Conservation (phyloP, 2,797 vertebrate species). For the Intellagama lesueurii region DNA sequence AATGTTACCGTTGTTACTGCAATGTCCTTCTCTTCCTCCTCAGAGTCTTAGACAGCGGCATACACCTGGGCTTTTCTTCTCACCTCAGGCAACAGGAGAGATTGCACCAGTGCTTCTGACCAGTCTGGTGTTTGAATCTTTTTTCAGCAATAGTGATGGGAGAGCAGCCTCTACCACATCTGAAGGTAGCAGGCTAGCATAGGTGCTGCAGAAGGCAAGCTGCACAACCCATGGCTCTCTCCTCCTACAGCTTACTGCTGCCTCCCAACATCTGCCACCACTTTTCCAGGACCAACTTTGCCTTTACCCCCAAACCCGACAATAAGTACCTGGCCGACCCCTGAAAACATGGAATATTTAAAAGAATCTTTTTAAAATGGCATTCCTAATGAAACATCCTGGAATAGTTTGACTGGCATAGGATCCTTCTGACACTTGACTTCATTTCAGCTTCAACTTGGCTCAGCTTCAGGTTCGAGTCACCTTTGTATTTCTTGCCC, state of each 20-base stretch:
- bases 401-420: constrained; percentile 40
- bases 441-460: constrained; percentile 35
- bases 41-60: too few relatives aligned
- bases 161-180: neutral
- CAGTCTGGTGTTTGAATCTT: neutral
- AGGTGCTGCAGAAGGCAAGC: too few relatives aligned
- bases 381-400: constrained; percentile 22
- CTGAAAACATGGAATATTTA: constrained; percentile 37
- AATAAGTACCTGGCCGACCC: neutral
- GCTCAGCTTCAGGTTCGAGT: constrained; percentile 39
- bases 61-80: too few relatives aligned
- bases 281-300: neutral
- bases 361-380: constrained; percentile 15
- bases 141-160: neutral
- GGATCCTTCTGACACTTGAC: constrained; percentile 37
- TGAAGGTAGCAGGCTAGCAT: neutral
- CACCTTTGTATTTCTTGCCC: constrained; percentile 32
- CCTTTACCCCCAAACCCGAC: neutral
- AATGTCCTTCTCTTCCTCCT: too few relatives aligned
- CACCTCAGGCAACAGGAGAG: too few relatives aligned
- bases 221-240: neutral
- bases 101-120: too few relatives aligned
- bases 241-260: neutral
- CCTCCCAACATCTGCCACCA: neutral
- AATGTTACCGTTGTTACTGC: too few relatives aligned